Conservation (phyloP, 1,140 invertebrate genomes). For the Drosophila burlai region DNA sequence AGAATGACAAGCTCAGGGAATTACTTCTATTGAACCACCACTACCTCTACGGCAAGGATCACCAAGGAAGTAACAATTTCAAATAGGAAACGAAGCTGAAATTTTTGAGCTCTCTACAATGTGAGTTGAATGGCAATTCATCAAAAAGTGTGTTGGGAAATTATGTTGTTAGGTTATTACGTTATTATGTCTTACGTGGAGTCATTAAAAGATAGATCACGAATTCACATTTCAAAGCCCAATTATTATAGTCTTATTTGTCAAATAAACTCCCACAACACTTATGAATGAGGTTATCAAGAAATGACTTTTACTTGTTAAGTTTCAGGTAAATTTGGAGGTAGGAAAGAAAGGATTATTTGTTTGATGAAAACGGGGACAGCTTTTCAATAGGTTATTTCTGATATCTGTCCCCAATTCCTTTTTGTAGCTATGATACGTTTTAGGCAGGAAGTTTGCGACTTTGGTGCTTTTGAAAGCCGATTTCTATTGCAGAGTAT, state of each 20-base stretch:
- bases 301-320: background rate
- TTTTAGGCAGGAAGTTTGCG: background rate
- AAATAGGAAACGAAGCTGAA: conserved; percentile 1
- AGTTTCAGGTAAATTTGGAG: background rate
- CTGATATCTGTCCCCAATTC: background rate
- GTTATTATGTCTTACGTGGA: background rate
- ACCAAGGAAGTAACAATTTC: background rate
- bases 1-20: conserved; percentile 21
- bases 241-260: background rate
- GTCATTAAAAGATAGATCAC: background rate
- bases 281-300: background rate
- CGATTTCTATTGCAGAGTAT: conserved; percentile 37
- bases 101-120: background rate
- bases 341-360: background rate
- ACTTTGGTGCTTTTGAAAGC: background rate
- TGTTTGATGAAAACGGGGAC: background rate
- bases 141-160: background rate
- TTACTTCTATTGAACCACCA: conserved; percentile 12
- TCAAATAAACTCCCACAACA: background rate
- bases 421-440: background rate
- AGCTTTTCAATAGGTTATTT: background rate
- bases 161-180: background rate
- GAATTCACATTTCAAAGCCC: background rate
- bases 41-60: background rate
- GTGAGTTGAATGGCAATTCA: background rate